Evolutionary conservation across 2,888 invertebrate genomes (phyloP).

Genomic region (Xestia c-nigrum): DNA sequence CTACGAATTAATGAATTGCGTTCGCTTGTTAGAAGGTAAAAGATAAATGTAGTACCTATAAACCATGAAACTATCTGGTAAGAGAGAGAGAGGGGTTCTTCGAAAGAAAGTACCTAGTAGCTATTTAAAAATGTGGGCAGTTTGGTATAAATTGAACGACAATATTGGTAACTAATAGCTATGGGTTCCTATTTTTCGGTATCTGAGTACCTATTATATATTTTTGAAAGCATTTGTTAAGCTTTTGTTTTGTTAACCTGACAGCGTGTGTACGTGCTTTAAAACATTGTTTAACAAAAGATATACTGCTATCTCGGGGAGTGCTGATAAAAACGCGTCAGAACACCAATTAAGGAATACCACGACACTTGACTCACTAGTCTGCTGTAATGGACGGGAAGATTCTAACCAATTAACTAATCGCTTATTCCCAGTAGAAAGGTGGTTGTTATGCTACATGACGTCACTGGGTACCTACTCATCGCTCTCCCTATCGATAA

Average conservation of each 20-base stretch:
- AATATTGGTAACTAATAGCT: neutral
- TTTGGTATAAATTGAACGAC: neutral
- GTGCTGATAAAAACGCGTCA: conserved; percentile 79
- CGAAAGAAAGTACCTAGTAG: neutral
- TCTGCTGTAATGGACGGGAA: conserved; percentile 79
- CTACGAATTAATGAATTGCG: conserved; percentile 78
- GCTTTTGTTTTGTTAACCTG: conserved; percentile 3
- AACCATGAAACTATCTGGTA: conserved; percentile 29
- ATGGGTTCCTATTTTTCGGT: neutral
- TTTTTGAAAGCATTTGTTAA: neutral
- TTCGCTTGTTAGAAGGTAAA: conserved; percentile 66
- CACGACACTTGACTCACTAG: conserved; percentile 81
- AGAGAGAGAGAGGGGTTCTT: neutral
- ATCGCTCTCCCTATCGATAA: conserved; percentile 57
- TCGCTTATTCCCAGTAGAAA: conserved; percentile 72
- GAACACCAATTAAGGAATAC: conserved; percentile 84
- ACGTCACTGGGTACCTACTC: conserved; percentile 73
- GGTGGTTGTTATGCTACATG: conserved; percentile 65
- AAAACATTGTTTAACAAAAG: conserved; percentile 36
- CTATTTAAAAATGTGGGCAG: neutral
- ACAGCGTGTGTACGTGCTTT: conserved; percentile 3
- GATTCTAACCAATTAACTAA: conserved; percentile 83
- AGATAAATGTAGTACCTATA: conserved; percentile 39
- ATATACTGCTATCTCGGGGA: conserved; percentile 61
- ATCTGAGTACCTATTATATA: neutral